Conservation (phyloP, 2,888 invertebrate genomes). For the Archaeoteleia sp. region DNA sequence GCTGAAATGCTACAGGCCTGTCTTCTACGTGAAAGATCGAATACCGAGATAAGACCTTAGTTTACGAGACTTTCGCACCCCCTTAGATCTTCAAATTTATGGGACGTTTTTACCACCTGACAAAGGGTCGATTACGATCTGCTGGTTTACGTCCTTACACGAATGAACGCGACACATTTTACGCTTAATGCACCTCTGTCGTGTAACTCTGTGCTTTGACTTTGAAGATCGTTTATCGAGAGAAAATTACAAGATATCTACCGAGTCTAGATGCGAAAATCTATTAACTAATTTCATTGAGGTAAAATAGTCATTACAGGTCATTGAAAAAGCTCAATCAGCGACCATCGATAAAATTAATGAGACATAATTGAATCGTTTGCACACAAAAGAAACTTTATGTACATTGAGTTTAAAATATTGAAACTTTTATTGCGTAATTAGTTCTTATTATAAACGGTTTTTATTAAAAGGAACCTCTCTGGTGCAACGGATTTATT, state of each 20-base stretch:
- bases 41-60: slow-evolving; percentile 48
- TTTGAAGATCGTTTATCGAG: slow-evolving; percentile 49
- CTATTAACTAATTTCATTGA: slow-evolving; percentile 20
- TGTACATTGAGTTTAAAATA: slow-evolving; percentile 38
- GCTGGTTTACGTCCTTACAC: slow-evolving; percentile 52
- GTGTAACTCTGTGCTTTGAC: slow-evolving; percentile 47
- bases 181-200: slow-evolving; percentile 47
- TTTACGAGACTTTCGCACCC: slow-evolving; percentile 52
- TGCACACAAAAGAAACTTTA: slow-evolving; percentile 25
- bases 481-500: too few species aligned
- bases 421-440: slow-evolving; percentile 1
- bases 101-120: slow-evolving; percentile 58
- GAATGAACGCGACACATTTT: slow-evolving; percentile 52
- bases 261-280: slow-evolving; percentile 47
- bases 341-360: slow-evolving; percentile 27
- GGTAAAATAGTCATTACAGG: slow-evolving; percentile 12
- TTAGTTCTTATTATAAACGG: too few species aligned
- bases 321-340: slow-evolving; percentile 13
- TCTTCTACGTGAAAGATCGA: slow-evolving; percentile 50
- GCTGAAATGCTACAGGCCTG: slow-evolving; percentile 38
- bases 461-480: too few species aligned
- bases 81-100: slow-evolving; percentile 56
- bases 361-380: slow-evolving; percentile 33
- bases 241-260: slow-evolving; percentile 47
- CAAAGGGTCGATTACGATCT: slow-evolving; percentile 61